Evolutionary conservation across 2,888 invertebrate genomes (phyloP), one percentile per base, ranked within the genome.

Genomic region (Apamea anceps): DNA sequence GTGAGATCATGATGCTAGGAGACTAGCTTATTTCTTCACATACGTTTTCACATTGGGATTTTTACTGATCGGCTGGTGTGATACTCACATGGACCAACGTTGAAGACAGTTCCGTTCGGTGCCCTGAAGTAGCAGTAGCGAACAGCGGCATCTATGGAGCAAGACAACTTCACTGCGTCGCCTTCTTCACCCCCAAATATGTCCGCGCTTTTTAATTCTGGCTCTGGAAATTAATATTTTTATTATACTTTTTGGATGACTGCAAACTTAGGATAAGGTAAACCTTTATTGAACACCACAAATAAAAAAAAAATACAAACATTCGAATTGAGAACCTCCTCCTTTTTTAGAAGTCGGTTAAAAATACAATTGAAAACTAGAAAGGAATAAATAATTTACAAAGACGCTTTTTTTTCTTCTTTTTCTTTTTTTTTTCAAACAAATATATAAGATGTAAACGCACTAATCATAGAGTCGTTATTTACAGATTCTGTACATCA

Each of bases 71-170:
- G 7, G 25, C 37, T 37, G 13, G 21, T 37, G 28, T 62, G 45
- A 60, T 80, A 88, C 91, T 92, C 87, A 96, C 96, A 93, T 75
- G 95, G 94, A 25, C 91, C 89, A n/a, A 95, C 92, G 66, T 91
- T 93, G 89, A 89, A 95, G 45, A 93, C 82, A 28, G 95, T 94
- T 87, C 96, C 96, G 80, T 96, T 96, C 4, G 85, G 81, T 0
- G 93, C 88, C 60, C 95, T 92, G 92, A 96, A 96, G 92, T 96
- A 96, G 90, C 96, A 96, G 92, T 96, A 96, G 2, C 91, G 90
- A 71, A 96, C 93, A 6, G 91, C 77, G 0, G 94, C 84, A 51
- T 92, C 88, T 12, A 95, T 89, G 0, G 91, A 91, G 88, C 96
- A 97, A 21, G 92, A 90, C 92, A 96, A 88, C 12, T 88, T 89